Evolutionary conservation across 2,113 vertebrate genomes (phyloP).

Genomic region (Cichladusa arquata): DNA sequence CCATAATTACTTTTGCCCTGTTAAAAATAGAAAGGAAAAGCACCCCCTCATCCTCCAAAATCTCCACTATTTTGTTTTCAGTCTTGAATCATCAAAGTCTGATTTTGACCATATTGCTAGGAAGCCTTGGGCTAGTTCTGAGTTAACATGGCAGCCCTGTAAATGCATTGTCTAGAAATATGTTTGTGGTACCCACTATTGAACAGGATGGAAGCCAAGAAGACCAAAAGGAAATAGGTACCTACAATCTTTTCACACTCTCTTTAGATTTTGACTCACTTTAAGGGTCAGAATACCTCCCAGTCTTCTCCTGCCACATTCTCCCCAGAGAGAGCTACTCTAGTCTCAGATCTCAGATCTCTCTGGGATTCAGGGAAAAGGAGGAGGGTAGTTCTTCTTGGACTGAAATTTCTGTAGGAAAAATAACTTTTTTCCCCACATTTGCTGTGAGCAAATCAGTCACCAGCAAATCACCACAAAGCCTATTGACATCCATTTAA

Average conservation of each 20-base stretch:
- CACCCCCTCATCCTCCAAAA: accelerated
- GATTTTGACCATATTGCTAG: not conserved
- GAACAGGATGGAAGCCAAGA: not conserved
- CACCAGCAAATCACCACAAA: not conserved
- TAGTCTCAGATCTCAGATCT: not conserved
- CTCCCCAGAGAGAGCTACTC: not conserved
- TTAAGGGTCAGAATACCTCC: not conserved
- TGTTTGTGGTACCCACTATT: not conserved
- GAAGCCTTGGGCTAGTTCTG: not conserved
- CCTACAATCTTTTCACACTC: not conserved
- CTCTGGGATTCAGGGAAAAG: not conserved
- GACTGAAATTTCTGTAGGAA: not conserved
- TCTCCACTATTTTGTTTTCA: not conserved
- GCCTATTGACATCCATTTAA: not conserved
- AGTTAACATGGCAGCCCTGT: not conserved
- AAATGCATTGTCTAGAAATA: not conserved
- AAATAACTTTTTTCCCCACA: not conserved
- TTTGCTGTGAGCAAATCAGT: not conserved
- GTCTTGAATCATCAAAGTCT: not conserved
- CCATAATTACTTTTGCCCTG: not conserved
- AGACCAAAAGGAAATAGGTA: not conserved
- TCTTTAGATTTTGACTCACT: not conserved
- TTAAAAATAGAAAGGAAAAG: not conserved
- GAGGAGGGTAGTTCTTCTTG: not conserved
- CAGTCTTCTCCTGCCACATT: not conserved